phyloP scores from a whole-genome alignment of 2,113 vertebrate species.

The Micromys minutus region DNA sequence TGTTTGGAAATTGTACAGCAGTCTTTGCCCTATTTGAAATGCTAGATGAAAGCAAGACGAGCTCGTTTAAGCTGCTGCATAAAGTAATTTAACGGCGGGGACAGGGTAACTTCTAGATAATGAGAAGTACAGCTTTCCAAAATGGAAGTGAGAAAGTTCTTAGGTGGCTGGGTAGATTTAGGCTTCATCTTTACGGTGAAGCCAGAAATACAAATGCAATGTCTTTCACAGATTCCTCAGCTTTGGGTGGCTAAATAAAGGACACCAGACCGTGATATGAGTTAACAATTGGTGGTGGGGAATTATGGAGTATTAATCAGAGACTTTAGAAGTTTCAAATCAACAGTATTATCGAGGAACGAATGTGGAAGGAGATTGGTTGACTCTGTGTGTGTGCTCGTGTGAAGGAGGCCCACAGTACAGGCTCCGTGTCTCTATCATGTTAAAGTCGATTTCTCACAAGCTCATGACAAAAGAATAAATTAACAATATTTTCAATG shows the following conservation, averaged over 20 bases:
- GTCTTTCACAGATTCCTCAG: constrained; percentile 71
- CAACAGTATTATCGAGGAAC: constrained; percentile 47
- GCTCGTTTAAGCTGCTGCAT: constrained; percentile 93
- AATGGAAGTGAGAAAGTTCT: constrained; percentile 83
- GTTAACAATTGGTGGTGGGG: constrained; percentile 81
- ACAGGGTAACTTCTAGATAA: constrained; percentile 93
- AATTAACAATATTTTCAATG: background rate
- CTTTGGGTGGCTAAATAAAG: constrained; percentile 67
- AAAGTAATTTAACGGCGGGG: constrained; percentile 93
- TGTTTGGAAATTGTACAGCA: constrained; percentile 97
- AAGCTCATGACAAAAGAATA: background rate
- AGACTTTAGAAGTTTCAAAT: constrained; percentile 76
- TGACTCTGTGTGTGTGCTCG: constrained; percentile 30
- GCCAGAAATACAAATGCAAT: constrained; percentile 78
- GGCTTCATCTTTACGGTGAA: constrained; percentile 79
- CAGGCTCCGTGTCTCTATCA: background rate
- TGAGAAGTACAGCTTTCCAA: constrained; percentile 91
- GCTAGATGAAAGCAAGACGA: constrained; percentile 95
- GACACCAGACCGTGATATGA: constrained; percentile 74
- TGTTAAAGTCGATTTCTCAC: background rate
- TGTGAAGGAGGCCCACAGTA: background rate
- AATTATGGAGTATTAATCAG: constrained; percentile 65
- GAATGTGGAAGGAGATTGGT: background rate
- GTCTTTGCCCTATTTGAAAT: constrained; percentile 96
- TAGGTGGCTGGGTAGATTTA: constrained; percentile 81